A percentile compares a stretch with the other conserved stretches of the same genome.
Evolutionary conservation across 2,113 vertebrate species (phyloP).

Genomic region (Gracilinanus agilis): DNA sequence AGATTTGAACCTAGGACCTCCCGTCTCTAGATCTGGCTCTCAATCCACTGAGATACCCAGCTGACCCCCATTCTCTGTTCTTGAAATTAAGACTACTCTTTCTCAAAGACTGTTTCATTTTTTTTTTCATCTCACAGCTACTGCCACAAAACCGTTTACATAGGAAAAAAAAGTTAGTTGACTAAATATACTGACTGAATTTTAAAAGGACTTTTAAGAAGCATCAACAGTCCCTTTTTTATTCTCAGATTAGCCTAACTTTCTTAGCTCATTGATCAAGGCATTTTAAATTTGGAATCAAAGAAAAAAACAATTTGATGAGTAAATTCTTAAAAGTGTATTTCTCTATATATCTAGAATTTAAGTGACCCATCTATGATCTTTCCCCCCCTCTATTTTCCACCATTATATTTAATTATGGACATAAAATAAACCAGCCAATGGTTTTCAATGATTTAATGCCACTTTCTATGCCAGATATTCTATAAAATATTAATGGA

Average conservation of each 20-base stretch:
- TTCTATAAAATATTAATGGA: conserved; percentile 76
- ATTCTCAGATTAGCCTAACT: not conserved
- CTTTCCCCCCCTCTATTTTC: not conserved
- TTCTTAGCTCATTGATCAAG: not conserved
- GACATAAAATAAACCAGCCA: conserved; percentile 53
- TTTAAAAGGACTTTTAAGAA: conserved; percentile 16
- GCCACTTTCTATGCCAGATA: conserved; percentile 48
- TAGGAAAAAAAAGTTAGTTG: not conserved
- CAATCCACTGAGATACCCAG: too few relatives aligned
- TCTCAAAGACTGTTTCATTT: not conserved
- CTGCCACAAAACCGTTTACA: not conserved
- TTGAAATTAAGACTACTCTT: not conserved
- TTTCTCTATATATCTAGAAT: conserved; percentile 41
- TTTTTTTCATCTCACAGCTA: not conserved
- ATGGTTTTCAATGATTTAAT: conserved; percentile 48
- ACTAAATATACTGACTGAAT: not conserved
- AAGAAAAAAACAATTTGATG: not conserved
- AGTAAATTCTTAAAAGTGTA: conserved; percentile 18
- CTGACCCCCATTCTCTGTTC: too few relatives aligned
- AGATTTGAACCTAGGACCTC: too few relatives aligned
- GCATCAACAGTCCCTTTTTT: not conserved
- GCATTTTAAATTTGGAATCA: conserved; percentile 30
- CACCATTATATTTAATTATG: conserved; percentile 45
- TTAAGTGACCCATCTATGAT: conserved; percentile 17
- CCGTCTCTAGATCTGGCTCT: too few relatives aligned